Conservation (phyloP, 92 coral and sea anemone species). For the Nematostella vectensis region DNA sequence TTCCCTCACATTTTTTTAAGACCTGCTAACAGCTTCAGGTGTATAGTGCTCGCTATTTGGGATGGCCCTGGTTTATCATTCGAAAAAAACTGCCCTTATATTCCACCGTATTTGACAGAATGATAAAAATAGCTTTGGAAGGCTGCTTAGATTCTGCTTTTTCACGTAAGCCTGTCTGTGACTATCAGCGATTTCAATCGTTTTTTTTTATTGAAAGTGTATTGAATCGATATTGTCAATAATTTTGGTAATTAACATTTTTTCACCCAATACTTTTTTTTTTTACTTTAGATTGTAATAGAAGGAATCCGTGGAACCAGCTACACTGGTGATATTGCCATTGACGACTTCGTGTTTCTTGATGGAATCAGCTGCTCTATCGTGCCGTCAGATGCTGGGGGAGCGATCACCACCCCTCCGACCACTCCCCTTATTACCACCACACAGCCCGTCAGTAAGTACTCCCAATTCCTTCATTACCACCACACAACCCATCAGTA, state of each 20-base stretch:
- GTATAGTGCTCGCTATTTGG: too few relatives aligned
- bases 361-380: slow-evolving; percentile 46
- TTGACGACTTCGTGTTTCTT: slow-evolving; percentile 75
- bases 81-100: too few relatives aligned
- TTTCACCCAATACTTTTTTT: neutral
- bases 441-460: slow-evolving; percentile 69
- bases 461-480: slow-evolving; percentile 20
- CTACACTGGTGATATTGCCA: slow-evolving; percentile 78
- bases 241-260: slow-evolving; percentile 41
- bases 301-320: slow-evolving; percentile 76
- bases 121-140: too few relatives aligned
- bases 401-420: slow-evolving; percentile 42
- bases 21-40: too few relatives aligned
- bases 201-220: too few relatives aligned
- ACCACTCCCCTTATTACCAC: slow-evolving; percentile 30
- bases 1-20: too few relatives aligned
- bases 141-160: too few relatives aligned
- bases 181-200: too few relatives aligned
- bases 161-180: too few relatives aligned
- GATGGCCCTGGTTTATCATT: too few relatives aligned
- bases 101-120: too few relatives aligned
- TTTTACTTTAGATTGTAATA: slow-evolving; percentile 43
- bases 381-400: slow-evolving; percentile 61
- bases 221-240: too few relatives aligned
- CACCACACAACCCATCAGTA: slow-evolving; percentile 10